phyloP scores from a whole-genome alignment of 2,113 vertebrate species.

The Chloropsis hardwickii region DNA sequence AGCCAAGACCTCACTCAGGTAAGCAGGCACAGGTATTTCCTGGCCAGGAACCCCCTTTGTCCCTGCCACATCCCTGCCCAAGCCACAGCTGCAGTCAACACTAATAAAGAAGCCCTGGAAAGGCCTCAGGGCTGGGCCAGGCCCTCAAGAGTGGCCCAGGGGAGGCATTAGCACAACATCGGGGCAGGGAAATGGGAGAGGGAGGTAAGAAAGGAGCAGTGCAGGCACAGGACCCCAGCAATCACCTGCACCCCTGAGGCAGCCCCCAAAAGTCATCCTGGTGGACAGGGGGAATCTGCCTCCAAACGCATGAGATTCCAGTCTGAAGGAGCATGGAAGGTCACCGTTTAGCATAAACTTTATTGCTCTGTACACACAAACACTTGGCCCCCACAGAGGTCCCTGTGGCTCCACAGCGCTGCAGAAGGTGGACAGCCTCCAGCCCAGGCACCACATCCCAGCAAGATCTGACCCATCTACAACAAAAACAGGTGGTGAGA shows the following conservation, averaged over 20 bases:
- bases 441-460: neutral
- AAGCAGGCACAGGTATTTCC: neutral
- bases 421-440: neutral
- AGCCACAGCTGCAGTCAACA: neutral
- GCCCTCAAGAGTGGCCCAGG: neutral
- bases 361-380: slow-evolving; percentile 41
- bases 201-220: neutral
- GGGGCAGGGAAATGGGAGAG: fast-evolving
- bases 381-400: neutral
- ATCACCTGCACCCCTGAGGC: neutral
- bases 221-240: fast-evolving
- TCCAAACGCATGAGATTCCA: fast-evolving
- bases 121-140: neutral
- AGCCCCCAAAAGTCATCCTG: neutral
- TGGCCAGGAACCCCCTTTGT: neutral
- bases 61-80: neutral
- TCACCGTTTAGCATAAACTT: slow-evolving; percentile 62
- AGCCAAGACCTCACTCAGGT: no score
- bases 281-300: neutral
- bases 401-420: fast-evolving
- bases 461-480: neutral
- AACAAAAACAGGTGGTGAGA: neutral
- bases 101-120: neutral
- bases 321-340: neutral
- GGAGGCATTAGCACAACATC: neutral